Evolutionary conservation across 2,797 vertebrate genomes (phyloP), one percentile per base, ranked within the genome.

Genomic region (Lutjanus argentimaculatus): DNA sequence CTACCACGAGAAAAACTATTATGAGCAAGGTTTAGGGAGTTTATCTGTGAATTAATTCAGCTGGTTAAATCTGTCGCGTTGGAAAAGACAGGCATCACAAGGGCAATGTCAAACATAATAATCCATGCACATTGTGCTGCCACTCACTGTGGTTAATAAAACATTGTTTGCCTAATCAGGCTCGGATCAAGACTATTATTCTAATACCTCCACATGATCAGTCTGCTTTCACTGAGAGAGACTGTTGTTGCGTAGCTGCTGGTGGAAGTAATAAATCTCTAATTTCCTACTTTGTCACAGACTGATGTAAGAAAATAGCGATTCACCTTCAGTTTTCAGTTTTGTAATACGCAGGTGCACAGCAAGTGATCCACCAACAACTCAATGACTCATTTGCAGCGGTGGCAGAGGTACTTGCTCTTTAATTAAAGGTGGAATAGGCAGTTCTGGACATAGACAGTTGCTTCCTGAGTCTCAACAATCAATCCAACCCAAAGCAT

Each of bases 41-140:
- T 82, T 69, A 25, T 88, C 75, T 69, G 59, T 69, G n/a, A 56
- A 68, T 72, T 59, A 59, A 75, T 65, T 83, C 15, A 22, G 36
- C 51, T 30, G 11, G 7, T 68, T 82, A 77, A 87, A 89, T 85
- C 75, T 79, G 63, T 64, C 63, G 55, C 8, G 59, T 46, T 85
- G 83, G 81, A 85, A 80, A 82, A 67, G 57, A 70, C 66, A 43
- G 55, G n/a, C 74, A 67, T 87, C 77, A 86, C 79, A 83, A 87
- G 65, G 67, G 52, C 45, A 77, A 75, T 19, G 77, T 71, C 66
- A 77, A 67, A 73, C 59, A 61, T 72, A 75, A 80, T 80, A 83
- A 88, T 80, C 77, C 73, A 49, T 42, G 15, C 63, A 64, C 74
- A 72, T 58, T 81, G 72, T 77, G 69, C 45, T 11, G 51, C 67